Evolutionary conservation across 2,888 invertebrate species (phyloP).

Genomic region (Willowsia nigromaculata): DNA sequence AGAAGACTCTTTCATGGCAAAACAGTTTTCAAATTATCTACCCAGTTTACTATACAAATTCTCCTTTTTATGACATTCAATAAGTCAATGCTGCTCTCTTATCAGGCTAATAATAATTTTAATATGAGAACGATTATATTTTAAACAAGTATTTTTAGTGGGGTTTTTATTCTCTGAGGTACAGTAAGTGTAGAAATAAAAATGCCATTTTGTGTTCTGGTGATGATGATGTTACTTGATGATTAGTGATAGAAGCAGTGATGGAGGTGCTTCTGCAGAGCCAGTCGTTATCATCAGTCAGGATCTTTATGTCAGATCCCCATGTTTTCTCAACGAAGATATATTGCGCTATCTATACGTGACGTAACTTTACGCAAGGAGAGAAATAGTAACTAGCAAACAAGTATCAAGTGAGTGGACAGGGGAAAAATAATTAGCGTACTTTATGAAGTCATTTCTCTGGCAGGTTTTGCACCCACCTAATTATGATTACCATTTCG

Average conservation of each 20-base stretch:
- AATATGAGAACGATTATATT: slow-evolving; percentile 20
- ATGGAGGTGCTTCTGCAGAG: slow-evolving; percentile 16
- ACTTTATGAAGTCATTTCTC: slow-evolving; percentile 67
- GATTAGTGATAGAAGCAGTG: slow-evolving; percentile 27
- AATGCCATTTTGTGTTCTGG: slow-evolving; percentile 10
- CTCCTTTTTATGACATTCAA: not conserved
- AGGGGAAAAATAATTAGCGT: slow-evolving; percentile 64
- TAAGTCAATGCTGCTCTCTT: not conserved
- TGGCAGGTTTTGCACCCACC: slow-evolving; percentile 67
- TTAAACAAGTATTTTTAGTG: slow-evolving; percentile 8
- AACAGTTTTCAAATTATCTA: not conserved
- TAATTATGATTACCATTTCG: slow-evolving; percentile 63
- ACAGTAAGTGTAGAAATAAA: slow-evolving; percentile 30
- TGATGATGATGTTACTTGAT: slow-evolving; percentile 50
- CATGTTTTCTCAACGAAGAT: slow-evolving; percentile 46
- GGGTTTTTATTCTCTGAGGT: slow-evolving; percentile 3
- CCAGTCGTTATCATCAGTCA: slow-evolving; percentile 56
- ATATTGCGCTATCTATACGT: slow-evolving; percentile 3
- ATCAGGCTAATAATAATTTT: not conserved
- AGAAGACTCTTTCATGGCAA: not conserved
- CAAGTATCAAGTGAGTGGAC: slow-evolving; percentile 41
- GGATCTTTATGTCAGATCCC: slow-evolving; percentile 61
- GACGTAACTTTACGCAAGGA: not conserved
- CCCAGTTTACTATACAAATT: not conserved
- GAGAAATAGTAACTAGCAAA: not conserved